Percentiles rank a stretch among this genome's conserved stretches.
Conservation (phyloP, 2,797 vertebrate genomes). For the Limnodromus scolopaceus region DNA sequence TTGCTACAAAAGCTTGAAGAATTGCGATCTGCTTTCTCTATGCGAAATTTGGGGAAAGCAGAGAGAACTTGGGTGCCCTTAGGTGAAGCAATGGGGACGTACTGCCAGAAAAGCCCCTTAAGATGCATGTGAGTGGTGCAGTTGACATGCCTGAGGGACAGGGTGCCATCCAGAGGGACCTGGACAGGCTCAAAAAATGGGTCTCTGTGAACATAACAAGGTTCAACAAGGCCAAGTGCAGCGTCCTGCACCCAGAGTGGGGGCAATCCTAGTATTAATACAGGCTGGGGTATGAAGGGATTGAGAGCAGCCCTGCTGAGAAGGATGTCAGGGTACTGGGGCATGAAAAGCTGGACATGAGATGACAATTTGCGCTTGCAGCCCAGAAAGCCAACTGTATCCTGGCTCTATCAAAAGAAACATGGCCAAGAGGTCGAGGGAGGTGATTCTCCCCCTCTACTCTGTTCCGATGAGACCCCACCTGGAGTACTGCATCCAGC, state of each 20-base stretch:
- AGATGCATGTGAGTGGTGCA: not conserved
- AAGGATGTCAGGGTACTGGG: not conserved
- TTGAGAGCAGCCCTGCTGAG: not conserved
- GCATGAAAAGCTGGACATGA: not conserved
- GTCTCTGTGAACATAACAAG: not conserved
- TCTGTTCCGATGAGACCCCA: not conserved
- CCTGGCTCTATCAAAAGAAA: not conserved
- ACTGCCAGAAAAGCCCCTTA: not conserved
- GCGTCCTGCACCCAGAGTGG: too few species aligned
- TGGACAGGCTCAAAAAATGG: not conserved
- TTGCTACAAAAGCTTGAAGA: not conserved
- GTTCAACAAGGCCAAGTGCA: not conserved
- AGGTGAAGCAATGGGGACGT: rapidly evolving
- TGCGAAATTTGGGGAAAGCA: not conserved
- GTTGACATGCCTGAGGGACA: not conserved
- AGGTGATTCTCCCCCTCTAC: not conserved
- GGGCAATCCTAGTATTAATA: not conserved
- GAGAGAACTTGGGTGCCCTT: not conserved
- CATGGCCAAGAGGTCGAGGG: not conserved
- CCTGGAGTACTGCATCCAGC: not conserved
- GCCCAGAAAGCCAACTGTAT: not conserved
- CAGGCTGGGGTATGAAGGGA: not conserved
- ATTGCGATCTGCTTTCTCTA: not conserved
- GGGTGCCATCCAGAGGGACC: not conserved
- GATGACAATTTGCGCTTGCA: not conserved